Conservation (phyloP, 2,888 invertebrate species). For the Metacarcinus magister region DNA sequence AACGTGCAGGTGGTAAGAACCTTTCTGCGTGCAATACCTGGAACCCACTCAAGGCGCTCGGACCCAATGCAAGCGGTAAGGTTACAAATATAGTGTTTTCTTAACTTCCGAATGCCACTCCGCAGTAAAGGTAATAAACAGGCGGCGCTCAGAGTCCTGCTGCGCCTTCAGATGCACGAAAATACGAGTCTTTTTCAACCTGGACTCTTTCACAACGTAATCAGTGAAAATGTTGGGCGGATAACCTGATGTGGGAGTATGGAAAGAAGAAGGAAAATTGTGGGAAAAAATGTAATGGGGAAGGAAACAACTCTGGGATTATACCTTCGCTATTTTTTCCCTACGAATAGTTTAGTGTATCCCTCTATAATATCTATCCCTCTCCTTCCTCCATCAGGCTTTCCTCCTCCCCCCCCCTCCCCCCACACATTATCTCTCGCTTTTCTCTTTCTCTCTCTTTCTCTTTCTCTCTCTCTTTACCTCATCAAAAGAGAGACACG, state of each 20-base stretch:
- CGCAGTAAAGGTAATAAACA: background rate
- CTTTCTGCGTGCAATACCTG: background rate
- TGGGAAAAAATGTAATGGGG: background rate
- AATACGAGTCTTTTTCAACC: background rate
- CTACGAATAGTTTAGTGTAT: no score
- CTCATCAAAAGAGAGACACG: background rate
- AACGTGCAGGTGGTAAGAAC: background rate
- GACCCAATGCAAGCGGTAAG: background rate
- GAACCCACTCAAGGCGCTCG: background rate
- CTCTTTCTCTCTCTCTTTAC: background rate
- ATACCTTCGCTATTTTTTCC: no score
- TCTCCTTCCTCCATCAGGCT: no score
- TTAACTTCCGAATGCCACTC: background rate
- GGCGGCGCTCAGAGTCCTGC: no score
- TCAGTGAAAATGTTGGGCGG: background rate
- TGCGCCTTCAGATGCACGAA: background rate
- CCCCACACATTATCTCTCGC: background rate
- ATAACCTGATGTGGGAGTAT: background rate
- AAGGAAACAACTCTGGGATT: background rate
- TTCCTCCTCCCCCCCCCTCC: background rate
- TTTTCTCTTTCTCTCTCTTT: background rate
- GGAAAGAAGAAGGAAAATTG: background rate
- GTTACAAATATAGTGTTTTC: background rate
- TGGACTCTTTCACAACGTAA: background rate
- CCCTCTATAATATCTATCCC: no score